Base-by-base conservation (phyloP, 2,888 invertebrate species). In the Geophilus truncorum region DNA sequence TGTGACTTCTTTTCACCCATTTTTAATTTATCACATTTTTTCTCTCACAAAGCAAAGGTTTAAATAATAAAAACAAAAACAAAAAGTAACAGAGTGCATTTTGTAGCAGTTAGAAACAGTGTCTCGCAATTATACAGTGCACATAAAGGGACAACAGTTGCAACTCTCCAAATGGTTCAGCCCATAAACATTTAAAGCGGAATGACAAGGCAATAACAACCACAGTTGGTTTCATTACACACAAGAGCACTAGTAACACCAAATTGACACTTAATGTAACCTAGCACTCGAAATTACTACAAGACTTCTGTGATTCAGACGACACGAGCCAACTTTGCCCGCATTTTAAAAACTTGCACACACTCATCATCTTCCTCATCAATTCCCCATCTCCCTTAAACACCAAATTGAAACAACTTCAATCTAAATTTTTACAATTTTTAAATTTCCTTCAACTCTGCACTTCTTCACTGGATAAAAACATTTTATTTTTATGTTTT, bases 121-220 rank as follows among this genome's bases (percentile, higher is more conserved):
- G 40, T 4, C 15, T 9, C n/a, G 40, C 40, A 40, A 40, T 40
- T 40, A 40, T 40, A n/a, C 12, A 40, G 15, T 4, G 40, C 12
- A 40, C 40, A 62, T 62, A 62, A 62, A 62, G 57, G 57, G 57
- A 62, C 57, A 62, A 12, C 21, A 62, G 57, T 62, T 62, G 21
- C 57, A 62, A 62, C 57, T 62, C 57, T 62, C 57, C 57, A 21
- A 62, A 18, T 62, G 57, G n/a, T 18, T 21, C 21, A 62, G 21
- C 57, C 57, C 57, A 62, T 62, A 62, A 62, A 62, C 57, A 62
- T 62, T 62, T 62, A 62, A 62, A 62, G 57, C 21, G 10, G 57
- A 62, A 62, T 62, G 57, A 62, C 57, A 62, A 62, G 57, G 57
- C 57, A 62, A 62, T 62, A 62, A 62, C 57, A 62, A 62, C 57